Evolutionary conservation across 1,140 invertebrate species (phyloP).

Genomic region (Bombus affinis): DNA sequence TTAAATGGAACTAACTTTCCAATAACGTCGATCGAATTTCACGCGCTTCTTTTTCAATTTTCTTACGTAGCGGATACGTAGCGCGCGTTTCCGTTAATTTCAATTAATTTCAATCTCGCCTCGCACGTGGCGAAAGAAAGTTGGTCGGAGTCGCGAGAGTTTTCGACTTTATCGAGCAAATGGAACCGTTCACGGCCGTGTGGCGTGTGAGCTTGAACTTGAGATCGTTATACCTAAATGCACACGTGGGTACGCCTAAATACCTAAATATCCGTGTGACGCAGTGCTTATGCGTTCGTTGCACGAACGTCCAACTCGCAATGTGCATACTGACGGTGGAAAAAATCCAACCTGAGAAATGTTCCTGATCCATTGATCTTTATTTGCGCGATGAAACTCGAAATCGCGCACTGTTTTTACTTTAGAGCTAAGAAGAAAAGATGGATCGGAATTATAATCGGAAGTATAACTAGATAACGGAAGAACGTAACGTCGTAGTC

Average conservation of each 20-base stretch:
- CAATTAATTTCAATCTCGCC: slow-evolving; percentile 10
- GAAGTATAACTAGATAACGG: no score
- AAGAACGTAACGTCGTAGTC: no score
- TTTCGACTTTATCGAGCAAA: slow-evolving; percentile 40
- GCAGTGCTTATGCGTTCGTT: slow-evolving; percentile 29
- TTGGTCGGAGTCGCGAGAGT: background rate
- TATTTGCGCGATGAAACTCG: background rate
- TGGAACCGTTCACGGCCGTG: slow-evolving; percentile 42
- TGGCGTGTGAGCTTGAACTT: slow-evolving; percentile 68
- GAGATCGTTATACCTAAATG: slow-evolving; percentile 60
- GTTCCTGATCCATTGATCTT: background rate
- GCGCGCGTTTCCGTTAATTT: background rate
- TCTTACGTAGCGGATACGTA: background rate
- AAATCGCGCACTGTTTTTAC: no score
- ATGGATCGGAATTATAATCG: no score
- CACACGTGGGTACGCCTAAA: slow-evolving; percentile 42
- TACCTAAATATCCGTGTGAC: slow-evolving; percentile 48
- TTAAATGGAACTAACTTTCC: no score
- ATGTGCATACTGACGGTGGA: background rate
- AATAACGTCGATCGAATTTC: no score
- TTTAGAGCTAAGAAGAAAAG: no score
- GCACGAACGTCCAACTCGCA: slow-evolving; percentile 11
- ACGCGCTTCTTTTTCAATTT: no score
- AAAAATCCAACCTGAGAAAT: background rate
- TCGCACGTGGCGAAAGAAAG: background rate